phyloP scores from a whole-genome alignment of 2,113 vertebrate genomes.

The Tretioscincus oriximinensis region DNA sequence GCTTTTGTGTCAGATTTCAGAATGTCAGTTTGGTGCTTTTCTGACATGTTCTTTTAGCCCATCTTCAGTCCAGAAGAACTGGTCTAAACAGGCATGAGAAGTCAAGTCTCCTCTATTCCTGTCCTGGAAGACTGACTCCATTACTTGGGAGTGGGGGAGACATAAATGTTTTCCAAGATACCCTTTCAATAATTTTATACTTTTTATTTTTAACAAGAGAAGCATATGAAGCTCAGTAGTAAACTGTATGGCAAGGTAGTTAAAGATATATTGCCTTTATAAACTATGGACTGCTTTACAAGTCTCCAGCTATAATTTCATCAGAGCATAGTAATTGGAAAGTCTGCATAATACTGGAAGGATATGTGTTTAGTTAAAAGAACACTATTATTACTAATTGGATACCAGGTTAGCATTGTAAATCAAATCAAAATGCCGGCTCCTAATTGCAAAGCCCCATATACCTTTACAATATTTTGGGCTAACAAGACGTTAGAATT shows the following conservation, averaged over 20 bases:
- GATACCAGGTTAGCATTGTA: constrained; percentile 70
- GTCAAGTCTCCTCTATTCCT: background rate
- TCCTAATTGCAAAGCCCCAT: constrained; percentile 72
- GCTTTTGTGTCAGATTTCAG: background rate
- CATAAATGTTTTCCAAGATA: constrained; percentile 57
- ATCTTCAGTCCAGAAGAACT: too few species aligned
- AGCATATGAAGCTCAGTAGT: constrained; percentile 63
- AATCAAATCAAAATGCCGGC: constrained; percentile 70
- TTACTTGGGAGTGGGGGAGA: background rate
- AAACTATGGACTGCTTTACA: constrained; percentile 71
- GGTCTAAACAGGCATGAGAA: background rate
- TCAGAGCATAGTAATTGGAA: constrained; percentile 76
- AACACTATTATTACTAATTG: constrained; percentile 79
- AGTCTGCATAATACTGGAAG: constrained; percentile 81
- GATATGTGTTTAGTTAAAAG: constrained; percentile 72
- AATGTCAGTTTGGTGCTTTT: background rate
- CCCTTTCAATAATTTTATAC: constrained; percentile 65
- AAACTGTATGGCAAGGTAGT: constrained; percentile 56
- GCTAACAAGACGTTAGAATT: constrained; percentile 71
- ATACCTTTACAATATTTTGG: constrained; percentile 78
- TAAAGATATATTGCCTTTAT: constrained; percentile 73
- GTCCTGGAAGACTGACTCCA: constrained; percentile 7
- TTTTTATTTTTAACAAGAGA: constrained; percentile 61
- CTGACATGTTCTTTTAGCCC: too few species aligned
- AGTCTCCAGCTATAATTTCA: constrained; percentile 76